Evolutionary conservation across 2,797 vertebrate genomes (phyloP).

Genomic region (Lates japonicus): DNA sequence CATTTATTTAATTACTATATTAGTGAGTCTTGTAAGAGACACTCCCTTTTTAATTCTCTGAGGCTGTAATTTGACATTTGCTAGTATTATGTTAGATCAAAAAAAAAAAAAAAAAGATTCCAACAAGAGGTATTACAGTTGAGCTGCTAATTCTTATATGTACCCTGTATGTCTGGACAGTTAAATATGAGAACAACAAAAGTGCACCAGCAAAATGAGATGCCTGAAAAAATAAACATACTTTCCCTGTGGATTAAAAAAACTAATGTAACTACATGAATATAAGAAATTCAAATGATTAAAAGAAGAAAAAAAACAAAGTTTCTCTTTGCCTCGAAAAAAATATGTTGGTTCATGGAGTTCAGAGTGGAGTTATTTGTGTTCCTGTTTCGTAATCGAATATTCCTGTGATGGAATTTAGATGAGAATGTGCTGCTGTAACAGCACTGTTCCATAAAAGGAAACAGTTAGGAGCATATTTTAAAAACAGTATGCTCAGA

Average conservation of each 20-base stretch:
- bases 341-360: slow-evolving; percentile 25
- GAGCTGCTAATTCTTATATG: neutral
- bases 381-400: slow-evolving; percentile 37
- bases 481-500: slow-evolving; percentile 33
- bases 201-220: neutral
- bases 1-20: neutral
- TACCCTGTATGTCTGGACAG: too few species aligned
- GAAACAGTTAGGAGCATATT: slow-evolving; percentile 31
- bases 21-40: neutral
- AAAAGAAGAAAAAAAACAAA: neutral
- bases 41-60: neutral
- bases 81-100: neutral
- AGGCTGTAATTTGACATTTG: neutral
- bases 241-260: neutral
- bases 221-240: neutral
- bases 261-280: neutral
- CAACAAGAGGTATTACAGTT: neutral
- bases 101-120: neutral
- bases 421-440: slow-evolving; percentile 57
- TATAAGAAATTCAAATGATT: neutral
- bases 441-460: slow-evolving; percentile 60
- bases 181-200: neutral
- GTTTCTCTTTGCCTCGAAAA: neutral
- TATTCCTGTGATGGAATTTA: slow-evolving; percentile 70
- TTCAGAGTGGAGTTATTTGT: slow-evolving; percentile 48